These are phyloP conservation scores for Drosophila biarmipes DNA, from an alignment of 1,140 invertebrate species.

Conservation along the genomic window DNA sequence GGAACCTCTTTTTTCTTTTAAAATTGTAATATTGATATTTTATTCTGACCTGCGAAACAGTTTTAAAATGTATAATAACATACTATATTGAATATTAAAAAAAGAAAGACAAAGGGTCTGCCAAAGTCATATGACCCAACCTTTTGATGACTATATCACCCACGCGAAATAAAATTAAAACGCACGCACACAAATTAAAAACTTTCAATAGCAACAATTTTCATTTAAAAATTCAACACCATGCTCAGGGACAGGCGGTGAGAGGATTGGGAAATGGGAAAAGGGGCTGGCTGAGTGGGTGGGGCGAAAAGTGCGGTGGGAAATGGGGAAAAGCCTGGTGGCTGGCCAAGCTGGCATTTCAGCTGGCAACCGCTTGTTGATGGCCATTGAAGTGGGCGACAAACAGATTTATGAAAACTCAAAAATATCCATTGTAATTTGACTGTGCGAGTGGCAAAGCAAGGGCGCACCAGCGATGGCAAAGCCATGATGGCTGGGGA, in stretches of 20 bases:
- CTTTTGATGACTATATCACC: constrained; percentile 28
- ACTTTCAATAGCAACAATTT: constrained; percentile 83
- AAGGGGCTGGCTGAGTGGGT: background rate
- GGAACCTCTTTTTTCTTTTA: too few species aligned
- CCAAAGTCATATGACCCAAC: constrained; percentile 6
- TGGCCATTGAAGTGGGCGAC: constrained; percentile 73
- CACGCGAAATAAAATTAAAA: constrained; percentile 70
- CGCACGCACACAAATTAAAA: constrained; percentile 75
- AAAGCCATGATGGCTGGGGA: background rate
- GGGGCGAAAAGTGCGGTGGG: background rate
- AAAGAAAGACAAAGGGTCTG: background rate
- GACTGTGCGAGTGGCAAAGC: constrained; percentile 33
- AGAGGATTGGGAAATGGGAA: constrained; percentile 6
- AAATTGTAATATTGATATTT: too few species aligned
- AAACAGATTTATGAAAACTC: constrained; percentile 80
- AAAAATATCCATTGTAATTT: constrained; percentile 70
- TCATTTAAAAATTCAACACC: constrained; percentile 82
- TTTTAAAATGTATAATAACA: background rate
- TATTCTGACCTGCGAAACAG: too few species aligned
- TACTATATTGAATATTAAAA: background rate
- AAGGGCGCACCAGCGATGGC: constrained; percentile 1
- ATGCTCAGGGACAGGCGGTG: constrained; percentile 46
- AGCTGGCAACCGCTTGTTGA: constrained; percentile 32
- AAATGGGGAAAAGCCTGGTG: background rate
- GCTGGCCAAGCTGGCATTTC: background rate